A percentile compares a stretch with the other conserved stretches of the same genome.
Evolutionary conservation across 2,113 vertebrate species (phyloP).

Genomic region (Cololabis saira): DNA sequence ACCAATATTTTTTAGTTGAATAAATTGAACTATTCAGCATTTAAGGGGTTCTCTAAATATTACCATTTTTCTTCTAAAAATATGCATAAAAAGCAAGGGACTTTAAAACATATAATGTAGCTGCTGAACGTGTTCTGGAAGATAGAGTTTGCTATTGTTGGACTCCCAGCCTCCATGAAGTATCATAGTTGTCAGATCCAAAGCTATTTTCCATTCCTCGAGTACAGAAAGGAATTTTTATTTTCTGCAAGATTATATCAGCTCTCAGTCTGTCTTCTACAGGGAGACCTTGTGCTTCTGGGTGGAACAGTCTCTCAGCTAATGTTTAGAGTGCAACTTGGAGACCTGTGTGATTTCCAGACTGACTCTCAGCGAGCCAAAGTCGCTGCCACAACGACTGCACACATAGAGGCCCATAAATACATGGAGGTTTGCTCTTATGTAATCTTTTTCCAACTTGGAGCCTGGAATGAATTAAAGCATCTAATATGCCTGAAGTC

Average conservation of each 20-base stretch:
- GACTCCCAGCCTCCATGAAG: too few relatives aligned
- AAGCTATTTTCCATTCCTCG: constrained; percentile 16
- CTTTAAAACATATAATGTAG: too few relatives aligned
- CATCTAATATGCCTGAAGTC: constrained; percentile 37
- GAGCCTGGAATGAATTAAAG: constrained; percentile 67
- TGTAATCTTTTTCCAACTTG: constrained; percentile 63
- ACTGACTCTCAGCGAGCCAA: constrained; percentile 22
- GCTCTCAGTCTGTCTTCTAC: neutral
- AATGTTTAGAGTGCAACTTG: constrained; percentile 31
- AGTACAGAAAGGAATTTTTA: constrained; percentile 14
- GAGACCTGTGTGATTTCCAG: constrained; percentile 59
- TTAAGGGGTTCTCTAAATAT: too few relatives aligned
- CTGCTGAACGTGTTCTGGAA: too few relatives aligned
- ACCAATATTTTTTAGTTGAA: too few relatives aligned
- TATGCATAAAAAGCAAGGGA: too few relatives aligned
- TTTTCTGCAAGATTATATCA: constrained; percentile 28
- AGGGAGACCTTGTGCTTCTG: neutral
- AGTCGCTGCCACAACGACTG: constrained; percentile 37
- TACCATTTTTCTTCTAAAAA: too few relatives aligned
- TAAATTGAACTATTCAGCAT: too few relatives aligned
- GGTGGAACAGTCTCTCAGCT: constrained; percentile 10
- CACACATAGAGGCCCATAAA: constrained; percentile 61
- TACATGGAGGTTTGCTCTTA: constrained; percentile 65
- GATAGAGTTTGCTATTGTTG: too few relatives aligned
- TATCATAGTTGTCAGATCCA: neutral